Percentiles rank a stretch among this genome's conserved stretches.
These are phyloP conservation scores for Etheostoma perlongum DNA, from an alignment of 2,797 vertebrate species.

Conservation along the genomic window DNA sequence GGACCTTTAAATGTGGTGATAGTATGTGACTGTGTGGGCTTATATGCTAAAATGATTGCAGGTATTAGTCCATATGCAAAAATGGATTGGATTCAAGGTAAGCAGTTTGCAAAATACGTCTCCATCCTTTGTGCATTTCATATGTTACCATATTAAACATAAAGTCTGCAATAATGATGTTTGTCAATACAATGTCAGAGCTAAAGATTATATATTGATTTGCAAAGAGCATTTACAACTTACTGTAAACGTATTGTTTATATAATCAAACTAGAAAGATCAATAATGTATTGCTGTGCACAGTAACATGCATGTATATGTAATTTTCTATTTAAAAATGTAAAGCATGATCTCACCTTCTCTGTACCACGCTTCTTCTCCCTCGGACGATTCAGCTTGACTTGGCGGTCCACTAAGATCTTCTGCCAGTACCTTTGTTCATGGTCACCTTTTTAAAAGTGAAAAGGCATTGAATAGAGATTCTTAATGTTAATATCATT, in stretches of 20 bases:
- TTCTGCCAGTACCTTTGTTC: constrained; percentile 99
- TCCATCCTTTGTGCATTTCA: neutral
- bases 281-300: neutral
- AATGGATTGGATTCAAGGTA: neutral
- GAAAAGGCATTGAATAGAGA: neutral
- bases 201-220: neutral
- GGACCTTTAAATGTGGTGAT: neutral
- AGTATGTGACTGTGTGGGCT: neutral
- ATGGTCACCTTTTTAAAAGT: constrained; percentile 86
- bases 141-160: neutral
- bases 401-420: constrained; percentile 97
- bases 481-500: neutral
- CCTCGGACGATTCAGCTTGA: constrained; percentile 96
- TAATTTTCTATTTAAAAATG: neutral
- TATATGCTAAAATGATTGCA: neutral
- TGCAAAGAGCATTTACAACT: neutral
- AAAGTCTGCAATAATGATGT: neutral
- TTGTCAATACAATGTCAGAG: neutral
- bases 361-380: constrained; percentile 96
- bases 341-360: constrained; percentile 85
- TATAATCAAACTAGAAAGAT: neutral
- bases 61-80: neutral
- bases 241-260: constrained; percentile 6
- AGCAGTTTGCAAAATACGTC: neutral
- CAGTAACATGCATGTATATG: neutral